phyloP scores from a whole-genome alignment of 2,888 invertebrate species.

The Netelia inedita region DNA sequence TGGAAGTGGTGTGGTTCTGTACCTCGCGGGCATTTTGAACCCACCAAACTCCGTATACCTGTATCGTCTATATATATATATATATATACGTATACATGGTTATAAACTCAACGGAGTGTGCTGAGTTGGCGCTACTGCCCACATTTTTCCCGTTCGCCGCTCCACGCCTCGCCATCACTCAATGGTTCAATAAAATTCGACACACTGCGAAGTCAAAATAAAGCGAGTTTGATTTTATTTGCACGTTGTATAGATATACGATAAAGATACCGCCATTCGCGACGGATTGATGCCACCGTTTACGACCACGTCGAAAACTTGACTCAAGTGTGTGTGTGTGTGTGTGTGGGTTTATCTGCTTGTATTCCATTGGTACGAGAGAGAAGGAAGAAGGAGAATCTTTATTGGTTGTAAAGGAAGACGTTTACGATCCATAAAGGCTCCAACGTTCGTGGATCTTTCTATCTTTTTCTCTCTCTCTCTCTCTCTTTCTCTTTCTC shows the following conservation, averaged over 20 bases:
- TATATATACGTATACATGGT: slow-evolving; percentile 9
- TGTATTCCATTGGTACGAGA: not conserved
- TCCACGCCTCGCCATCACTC: slow-evolving; percentile 72
- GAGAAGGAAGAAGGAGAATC: slow-evolving; percentile 76
- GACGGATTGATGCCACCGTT: slow-evolving; percentile 76
- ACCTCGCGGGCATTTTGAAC: slow-evolving; percentile 48
- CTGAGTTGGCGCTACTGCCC: slow-evolving; percentile 70
- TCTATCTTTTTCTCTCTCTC: slow-evolving; percentile 13
- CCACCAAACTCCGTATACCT: slow-evolving; percentile 11
- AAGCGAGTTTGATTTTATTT: slow-evolving; percentile 77
- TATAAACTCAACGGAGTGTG: slow-evolving; percentile 36
- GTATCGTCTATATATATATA: slow-evolving; percentile 10
- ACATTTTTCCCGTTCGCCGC: slow-evolving; percentile 72
- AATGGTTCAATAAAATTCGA: slow-evolving; percentile 76
- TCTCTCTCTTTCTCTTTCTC: slow-evolving; percentile 72
- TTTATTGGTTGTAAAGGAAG: slow-evolving; percentile 85
- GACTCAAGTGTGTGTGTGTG: slow-evolving; percentile 74
- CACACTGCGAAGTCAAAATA: slow-evolving; percentile 74
- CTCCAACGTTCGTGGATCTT: slow-evolving; percentile 77
- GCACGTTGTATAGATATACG: slow-evolving; percentile 63
- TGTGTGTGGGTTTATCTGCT: slow-evolving; percentile 1
- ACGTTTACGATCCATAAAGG: slow-evolving; percentile 85
- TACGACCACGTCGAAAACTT: slow-evolving; percentile 61
- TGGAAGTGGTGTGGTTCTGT: not conserved
- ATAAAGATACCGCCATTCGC: slow-evolving; percentile 58